Evolutionary conservation across 2,797 vertebrate species (phyloP).

Genomic region (Macropus fuliginosus): DNA sequence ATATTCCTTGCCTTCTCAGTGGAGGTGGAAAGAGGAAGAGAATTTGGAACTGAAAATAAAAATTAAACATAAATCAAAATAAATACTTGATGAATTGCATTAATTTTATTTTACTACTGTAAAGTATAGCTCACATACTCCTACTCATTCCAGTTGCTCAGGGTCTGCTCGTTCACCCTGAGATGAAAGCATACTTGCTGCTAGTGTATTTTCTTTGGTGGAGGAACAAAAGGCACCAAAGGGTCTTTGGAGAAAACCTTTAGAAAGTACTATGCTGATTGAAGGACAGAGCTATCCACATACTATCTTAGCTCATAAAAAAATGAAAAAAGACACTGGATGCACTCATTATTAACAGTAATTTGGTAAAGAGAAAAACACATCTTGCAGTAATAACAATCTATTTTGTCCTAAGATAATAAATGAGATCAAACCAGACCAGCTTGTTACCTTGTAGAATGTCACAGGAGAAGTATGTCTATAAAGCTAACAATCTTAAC

Average conservation of each 20-base stretch:
- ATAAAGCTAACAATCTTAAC: background rate
- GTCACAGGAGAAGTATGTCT: background rate
- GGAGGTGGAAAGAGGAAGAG: background rate
- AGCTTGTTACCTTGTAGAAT: background rate
- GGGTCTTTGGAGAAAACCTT: slow-evolving; percentile 23
- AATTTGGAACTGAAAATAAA: background rate
- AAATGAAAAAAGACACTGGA: slow-evolving; percentile 23
- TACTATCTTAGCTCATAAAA: slow-evolving; percentile 32
- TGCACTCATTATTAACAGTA: background rate
- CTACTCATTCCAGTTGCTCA: background rate
- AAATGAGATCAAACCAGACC: background rate
- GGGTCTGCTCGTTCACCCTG: background rate
- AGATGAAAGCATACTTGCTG: background rate
- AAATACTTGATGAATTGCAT: background rate
- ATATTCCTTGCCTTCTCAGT: background rate
- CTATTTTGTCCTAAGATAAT: slow-evolving; percentile 23
- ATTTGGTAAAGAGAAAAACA: background rate
- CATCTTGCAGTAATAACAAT: background rate
- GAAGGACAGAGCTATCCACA: slow-evolving; percentile 52
- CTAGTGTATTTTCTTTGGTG: background rate
- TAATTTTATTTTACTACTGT: background rate
- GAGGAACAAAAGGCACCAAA: background rate
- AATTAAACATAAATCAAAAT: background rate
- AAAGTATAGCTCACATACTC: background rate
- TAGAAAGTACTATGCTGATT: slow-evolving; percentile 25